Evolutionary conservation across 2,888 invertebrate species (phyloP), one percentile per base, ranked within the genome.

Genomic region (Aelia acuminata): DNA sequence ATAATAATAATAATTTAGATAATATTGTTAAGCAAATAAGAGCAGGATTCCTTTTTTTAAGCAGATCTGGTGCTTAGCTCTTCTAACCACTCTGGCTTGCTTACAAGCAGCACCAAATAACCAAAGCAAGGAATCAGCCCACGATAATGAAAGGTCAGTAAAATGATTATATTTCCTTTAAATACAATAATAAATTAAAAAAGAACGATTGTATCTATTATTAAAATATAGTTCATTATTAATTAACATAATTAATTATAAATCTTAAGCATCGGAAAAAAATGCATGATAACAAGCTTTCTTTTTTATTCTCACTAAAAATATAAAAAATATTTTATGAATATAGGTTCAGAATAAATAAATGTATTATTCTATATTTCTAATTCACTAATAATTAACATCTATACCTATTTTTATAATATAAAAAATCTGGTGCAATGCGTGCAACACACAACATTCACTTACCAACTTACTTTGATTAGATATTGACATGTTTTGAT

Each of bases 201-300:
- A n/a, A n/a, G n/a, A n/a, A n/a, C n/a, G n/a, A n/a, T n/a, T n/a
- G n/a, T n/a, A n/a, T n/a, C n/a, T n/a, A n/a, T n/a, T n/a, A n/a
- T n/a, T n/a, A n/a, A n/a, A n/a, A n/a, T n/a, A n/a, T n/a, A n/a
- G n/a, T 10, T 43, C 43, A 10, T 43, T 43, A 43, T 7, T 43
- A 70, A 70, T 18, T 35, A 7, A 7, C 3, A 5, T 70, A 8
- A 31, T 35, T 20, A 26, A 70, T 70, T 35, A 35, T 31, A 20
- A 35, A 70, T 70, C 5, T 35, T 35, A 2, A 70, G 8, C 31
- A 35, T 70, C 2, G 35, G 1, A 70, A 35, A 18, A 53, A 57
- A 53, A 53, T 7, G 57, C 13, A 57, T 57, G 57, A 31, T 57
- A 57, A 70, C 63, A 70, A 70, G 63, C 35, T 70, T 70, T 70